These are phyloP conservation scores for Phymanthus crucifer DNA, from an alignment of 92 coral and sea anemone genomes.

Conservation along the genomic window DNA sequence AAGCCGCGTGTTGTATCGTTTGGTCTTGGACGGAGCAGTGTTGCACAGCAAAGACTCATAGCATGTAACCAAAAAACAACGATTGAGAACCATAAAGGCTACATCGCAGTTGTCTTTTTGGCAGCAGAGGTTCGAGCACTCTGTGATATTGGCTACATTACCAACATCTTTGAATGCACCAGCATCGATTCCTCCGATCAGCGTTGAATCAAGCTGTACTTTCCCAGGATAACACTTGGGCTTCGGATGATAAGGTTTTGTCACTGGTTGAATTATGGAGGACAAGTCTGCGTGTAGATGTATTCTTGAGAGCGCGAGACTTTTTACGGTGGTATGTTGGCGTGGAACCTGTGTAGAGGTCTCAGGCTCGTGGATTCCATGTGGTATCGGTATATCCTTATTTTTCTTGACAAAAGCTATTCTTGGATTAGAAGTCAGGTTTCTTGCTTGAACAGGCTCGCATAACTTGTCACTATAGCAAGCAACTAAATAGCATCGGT, in stretches of 20 bases:
- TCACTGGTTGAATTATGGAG: background rate
- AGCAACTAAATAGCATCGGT: slow-evolving; percentile 72
- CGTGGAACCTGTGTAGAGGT: background rate
- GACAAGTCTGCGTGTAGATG: background rate
- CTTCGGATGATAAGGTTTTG: background rate
- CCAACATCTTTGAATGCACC: slow-evolving; percentile 76
- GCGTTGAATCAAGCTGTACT: slow-evolving; percentile 43
- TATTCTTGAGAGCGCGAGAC: background rate
- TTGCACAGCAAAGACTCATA: slow-evolving; percentile 54
- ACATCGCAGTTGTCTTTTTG: slow-evolving; percentile 58
- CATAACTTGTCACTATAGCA: slow-evolving; percentile 81
- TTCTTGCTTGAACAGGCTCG: slow-evolving; percentile 53
- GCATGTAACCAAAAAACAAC: slow-evolving; percentile 74
- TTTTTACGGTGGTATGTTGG: background rate
- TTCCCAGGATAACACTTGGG: slow-evolving; percentile 44
- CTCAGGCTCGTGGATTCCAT: background rate
- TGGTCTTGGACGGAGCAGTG: slow-evolving; percentile 54
- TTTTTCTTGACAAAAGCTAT: slow-evolving; percentile 38
- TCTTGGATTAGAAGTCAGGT: slow-evolving; percentile 37
- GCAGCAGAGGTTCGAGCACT: slow-evolving; percentile 64
- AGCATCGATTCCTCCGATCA: slow-evolving; percentile 75
- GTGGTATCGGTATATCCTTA: background rate
- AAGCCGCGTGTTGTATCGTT: slow-evolving; percentile 48
- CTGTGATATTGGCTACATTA: slow-evolving; percentile 33
- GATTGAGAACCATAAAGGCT: slow-evolving; percentile 64